phyloP scores from a whole-genome alignment of 2,113 vertebrate genomes.

The Hypanus sabinus region DNA sequence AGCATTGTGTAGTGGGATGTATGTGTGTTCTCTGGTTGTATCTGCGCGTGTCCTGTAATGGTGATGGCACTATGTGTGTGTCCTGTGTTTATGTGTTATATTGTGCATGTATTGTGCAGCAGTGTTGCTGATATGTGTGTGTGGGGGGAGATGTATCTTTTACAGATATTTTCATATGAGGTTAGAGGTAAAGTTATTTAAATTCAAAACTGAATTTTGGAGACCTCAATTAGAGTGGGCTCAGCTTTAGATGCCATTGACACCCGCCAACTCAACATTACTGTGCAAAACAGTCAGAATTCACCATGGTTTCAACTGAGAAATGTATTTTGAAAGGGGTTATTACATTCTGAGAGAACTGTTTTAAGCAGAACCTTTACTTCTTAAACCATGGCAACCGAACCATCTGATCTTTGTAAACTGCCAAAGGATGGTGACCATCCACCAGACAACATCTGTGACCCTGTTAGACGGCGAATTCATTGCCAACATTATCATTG shows the following conservation, averaged over 20 bases:
- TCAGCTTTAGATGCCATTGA: not conserved
- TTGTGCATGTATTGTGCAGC: too few species aligned
- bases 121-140: too few species aligned
- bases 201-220: not conserved
- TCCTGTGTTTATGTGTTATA: too few species aligned
- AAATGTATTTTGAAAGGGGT: not conserved
- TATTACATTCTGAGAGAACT: not conserved
- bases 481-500: not conserved
- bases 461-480: not conserved
- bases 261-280: not conserved
- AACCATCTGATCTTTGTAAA: not conserved
- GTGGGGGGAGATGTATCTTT: too few species aligned
- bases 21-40: too few species aligned
- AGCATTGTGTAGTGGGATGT: too few species aligned
- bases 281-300: not conserved
- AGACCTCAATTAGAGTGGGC: not conserved
- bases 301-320: not conserved
- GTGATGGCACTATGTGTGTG: too few species aligned
- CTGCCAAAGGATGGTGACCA: not conserved
- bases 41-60: too few species aligned
- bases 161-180: not conserved
- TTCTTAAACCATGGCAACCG: not conserved
- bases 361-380: not conserved
- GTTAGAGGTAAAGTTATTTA: not conserved
- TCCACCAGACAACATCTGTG: not conserved